These are phyloP conservation scores for Echinops telfairi DNA, from an alignment of 2,113 vertebrate species.

Conservation along the genomic window DNA sequence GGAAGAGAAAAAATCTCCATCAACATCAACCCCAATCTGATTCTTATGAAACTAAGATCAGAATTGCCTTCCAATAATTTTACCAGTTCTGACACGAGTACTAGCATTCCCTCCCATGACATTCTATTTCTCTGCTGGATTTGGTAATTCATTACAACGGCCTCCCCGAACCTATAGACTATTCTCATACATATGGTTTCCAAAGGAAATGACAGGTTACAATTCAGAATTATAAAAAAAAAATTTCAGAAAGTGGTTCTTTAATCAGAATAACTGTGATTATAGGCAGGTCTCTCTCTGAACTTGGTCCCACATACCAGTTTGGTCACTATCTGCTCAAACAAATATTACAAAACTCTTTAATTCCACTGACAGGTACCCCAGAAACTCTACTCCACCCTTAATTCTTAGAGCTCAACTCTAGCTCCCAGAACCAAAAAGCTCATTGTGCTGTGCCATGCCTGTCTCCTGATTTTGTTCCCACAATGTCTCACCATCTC, in stretches of 20 bases:
- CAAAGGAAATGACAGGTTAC: not conserved
- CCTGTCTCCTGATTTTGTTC: not conserved
- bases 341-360: too few species aligned
- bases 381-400: not conserved
- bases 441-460: not conserved
- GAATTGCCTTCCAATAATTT: not conserved
- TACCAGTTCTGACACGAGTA: not conserved
- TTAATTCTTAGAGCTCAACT: not conserved
- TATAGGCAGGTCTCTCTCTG: not conserved
- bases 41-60: not conserved
- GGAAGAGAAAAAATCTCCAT: not conserved
- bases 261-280: not conserved
- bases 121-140: too few species aligned
- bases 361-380: not conserved
- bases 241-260: too few species aligned
- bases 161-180: not conserved
- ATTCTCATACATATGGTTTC: not conserved
- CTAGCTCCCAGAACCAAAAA: not conserved
- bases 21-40: not conserved
- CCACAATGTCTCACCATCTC: not conserved
- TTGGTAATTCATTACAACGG: too few species aligned
- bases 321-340: too few species aligned
- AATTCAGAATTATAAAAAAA: not conserved
- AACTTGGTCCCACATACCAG: too few species aligned
- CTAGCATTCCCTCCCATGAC: too few species aligned